Percentiles rank a stretch among this genome's conserved stretches.
Evolutionary conservation across 2,888 invertebrate genomes (phyloP).

Genomic region (Branchipolynoe longqiensis): DNA sequence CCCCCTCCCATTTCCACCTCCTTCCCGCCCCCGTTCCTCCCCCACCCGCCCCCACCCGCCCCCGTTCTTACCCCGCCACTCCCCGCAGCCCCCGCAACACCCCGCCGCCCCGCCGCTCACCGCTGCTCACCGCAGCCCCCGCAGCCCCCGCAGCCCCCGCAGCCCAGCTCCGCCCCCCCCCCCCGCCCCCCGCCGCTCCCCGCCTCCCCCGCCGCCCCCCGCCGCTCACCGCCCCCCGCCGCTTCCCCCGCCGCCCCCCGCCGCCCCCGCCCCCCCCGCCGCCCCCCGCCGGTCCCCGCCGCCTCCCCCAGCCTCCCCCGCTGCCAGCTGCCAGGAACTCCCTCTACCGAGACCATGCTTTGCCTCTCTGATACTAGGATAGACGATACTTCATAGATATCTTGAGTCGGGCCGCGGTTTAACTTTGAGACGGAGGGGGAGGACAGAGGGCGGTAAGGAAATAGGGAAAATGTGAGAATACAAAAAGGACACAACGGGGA

Average conservation of each 20-base stretch:
- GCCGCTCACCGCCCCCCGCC: neutral
- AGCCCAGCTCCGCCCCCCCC: neutral
- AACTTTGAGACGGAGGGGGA: too few species aligned
- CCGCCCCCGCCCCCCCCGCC: neutral
- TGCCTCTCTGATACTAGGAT: too few species aligned
- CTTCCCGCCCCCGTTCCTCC: too few species aligned
- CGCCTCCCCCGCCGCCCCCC: neutral
- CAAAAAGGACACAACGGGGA: too few species aligned
- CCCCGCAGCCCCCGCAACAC: neutral
- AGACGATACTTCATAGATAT: too few species aligned
- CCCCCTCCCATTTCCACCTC: too few species aligned
- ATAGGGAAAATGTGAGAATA: too few species aligned
- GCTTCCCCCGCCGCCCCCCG: neutral
- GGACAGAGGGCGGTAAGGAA: too few species aligned
- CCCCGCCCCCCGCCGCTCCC: neutral
- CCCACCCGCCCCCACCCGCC: neutral
- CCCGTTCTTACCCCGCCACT: neutral
- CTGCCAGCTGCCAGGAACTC: too few species aligned
- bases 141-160: neutral
- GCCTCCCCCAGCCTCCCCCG: neutral
- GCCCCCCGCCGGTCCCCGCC: too few species aligned
- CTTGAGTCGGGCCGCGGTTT: too few species aligned
- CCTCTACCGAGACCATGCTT: too few species aligned
- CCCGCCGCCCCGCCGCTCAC: neutral
- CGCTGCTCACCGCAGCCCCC: neutral